These are phyloP conservation scores for Holothuria scabra DNA, from an alignment of 53 echinoderm and acorn worm genomes.

Conservation along the genomic window DNA sequence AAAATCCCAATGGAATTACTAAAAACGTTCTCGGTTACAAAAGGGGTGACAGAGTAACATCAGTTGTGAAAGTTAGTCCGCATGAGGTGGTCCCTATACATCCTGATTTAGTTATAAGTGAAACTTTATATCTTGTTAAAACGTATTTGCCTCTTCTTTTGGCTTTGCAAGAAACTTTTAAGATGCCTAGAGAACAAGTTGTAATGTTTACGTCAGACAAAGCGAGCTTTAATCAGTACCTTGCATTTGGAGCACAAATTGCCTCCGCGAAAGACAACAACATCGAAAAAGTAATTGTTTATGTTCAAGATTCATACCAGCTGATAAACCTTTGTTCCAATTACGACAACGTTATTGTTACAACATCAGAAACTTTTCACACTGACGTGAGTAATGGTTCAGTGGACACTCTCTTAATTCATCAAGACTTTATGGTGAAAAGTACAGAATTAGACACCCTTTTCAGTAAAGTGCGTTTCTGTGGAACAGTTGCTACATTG, in stretches of 20 bases:
- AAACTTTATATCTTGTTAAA: background rate
- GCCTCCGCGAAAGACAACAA: background rate
- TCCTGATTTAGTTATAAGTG: background rate
- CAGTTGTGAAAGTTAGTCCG: background rate
- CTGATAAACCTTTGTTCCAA: background rate
- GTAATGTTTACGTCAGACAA: background rate
- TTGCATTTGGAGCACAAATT: background rate
- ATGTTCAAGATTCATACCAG: background rate
- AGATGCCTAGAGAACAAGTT: too few relatives aligned
- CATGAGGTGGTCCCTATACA: background rate
- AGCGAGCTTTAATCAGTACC: background rate
- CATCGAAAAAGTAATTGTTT: background rate
- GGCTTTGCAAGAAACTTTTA: background rate
- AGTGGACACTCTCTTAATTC: too few relatives aligned
- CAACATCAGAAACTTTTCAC: too few relatives aligned
- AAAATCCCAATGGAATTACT: too few relatives aligned
- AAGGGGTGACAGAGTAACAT: background rate
- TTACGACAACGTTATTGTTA: too few relatives aligned
- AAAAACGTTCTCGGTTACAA: background rate
- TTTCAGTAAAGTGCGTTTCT: too few relatives aligned
- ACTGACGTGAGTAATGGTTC: too few relatives aligned
- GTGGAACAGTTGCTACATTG: too few relatives aligned
- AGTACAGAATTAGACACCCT: too few relatives aligned
- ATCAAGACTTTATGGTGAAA: too few relatives aligned
- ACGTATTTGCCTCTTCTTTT: background rate